Evolutionary conservation across 2,888 invertebrate genomes (phyloP).

Genomic region (Netelia melanura): DNA sequence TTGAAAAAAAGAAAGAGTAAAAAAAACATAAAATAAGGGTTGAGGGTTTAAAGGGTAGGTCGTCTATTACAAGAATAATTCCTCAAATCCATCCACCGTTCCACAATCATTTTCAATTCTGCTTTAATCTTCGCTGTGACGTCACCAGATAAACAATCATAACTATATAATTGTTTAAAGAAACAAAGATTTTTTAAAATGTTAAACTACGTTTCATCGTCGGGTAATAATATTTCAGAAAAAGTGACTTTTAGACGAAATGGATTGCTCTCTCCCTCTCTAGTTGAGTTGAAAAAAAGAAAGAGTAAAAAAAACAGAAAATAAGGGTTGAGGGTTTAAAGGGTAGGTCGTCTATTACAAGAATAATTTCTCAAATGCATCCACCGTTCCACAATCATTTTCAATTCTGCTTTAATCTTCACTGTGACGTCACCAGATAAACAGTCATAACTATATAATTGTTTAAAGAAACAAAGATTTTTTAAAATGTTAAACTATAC

Average conservation of each 20-base stretch:
- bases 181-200: too few species aligned
- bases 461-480: too few species aligned
- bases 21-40: slow-evolving; percentile 14
- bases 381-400: background rate
- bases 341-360: slow-evolving; percentile 10
- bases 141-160: too few species aligned
- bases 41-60: slow-evolving; percentile 41
- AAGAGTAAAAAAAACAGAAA: background rate
- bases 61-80: background rate
- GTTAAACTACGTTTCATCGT: background rate
- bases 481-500: background rate
- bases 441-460: too few species aligned
- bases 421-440: too few species aligned
- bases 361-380: background rate
- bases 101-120: background rate
- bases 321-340: slow-evolving; percentile 44
- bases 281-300: background rate
- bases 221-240: background rate
- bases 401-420: background rate
- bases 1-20: background rate
- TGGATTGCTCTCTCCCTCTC: background rate
- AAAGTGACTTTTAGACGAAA: slow-evolving; percentile 35
- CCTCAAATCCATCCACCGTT: background rate
- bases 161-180: too few species aligned
- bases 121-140: background rate